phyloP scores from a whole-genome alignment of 1,140 invertebrate genomes.

The Physella acuta region DNA sequence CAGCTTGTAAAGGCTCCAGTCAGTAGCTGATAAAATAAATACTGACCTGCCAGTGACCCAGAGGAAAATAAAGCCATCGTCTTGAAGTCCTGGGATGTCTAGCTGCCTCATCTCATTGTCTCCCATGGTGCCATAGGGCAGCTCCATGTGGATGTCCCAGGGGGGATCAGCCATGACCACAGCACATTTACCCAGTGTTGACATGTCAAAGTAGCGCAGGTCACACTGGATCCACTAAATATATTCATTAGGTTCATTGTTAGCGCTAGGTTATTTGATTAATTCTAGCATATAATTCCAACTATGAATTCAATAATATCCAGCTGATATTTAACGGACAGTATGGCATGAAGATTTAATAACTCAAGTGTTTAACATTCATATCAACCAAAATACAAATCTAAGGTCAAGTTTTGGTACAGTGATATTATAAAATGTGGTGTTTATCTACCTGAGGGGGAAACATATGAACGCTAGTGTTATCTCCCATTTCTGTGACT shows the following conservation, averaged over 20 bases:
- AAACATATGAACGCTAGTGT: slow-evolving; percentile 51
- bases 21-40: too few relatives aligned
- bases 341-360: too few relatives aligned
- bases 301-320: too few relatives aligned
- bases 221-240: slow-evolving; percentile 94
- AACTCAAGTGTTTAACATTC: too few relatives aligned
- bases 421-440: too few relatives aligned
- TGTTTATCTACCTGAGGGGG: slow-evolving; percentile 47
- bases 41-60: slow-evolving; percentile 91
- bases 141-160: slow-evolving; percentile 98
- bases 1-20: too few relatives aligned
- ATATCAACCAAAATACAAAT: too few relatives aligned
- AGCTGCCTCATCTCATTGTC: slow-evolving; percentile 97
- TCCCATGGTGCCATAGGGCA: slow-evolving; percentile 98
- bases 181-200: slow-evolving; percentile 74
- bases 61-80: slow-evolving; percentile 93
- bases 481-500: slow-evolving; percentile 28
- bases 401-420: too few relatives aligned
- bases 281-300: too few relatives aligned
- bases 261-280: too few relatives aligned
- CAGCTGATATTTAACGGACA: too few relatives aligned
- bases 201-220: slow-evolving; percentile 92
- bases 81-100: slow-evolving; percentile 86
- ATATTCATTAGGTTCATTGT: too few relatives aligned
- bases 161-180: slow-evolving; percentile 77